Evolutionary conservation across 2,797 vertebrate genomes (phyloP), one percentile per base, ranked within the genome.

Genomic region (Nannoperca obscura): DNA sequence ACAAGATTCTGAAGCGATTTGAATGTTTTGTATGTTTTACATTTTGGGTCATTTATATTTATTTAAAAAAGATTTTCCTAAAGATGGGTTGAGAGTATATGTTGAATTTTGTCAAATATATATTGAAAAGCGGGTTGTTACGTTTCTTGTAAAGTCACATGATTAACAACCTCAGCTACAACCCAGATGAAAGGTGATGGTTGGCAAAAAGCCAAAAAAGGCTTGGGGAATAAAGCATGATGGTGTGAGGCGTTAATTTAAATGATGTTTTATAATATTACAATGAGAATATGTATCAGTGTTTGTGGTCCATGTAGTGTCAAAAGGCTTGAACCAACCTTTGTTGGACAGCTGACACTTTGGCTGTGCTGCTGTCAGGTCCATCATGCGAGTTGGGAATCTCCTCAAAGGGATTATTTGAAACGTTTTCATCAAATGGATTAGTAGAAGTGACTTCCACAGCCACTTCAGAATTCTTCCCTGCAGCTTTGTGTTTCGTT

Each of bases 321-420:
- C 27, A 7, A 49, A 32, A n/a, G 40, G 3, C 27, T 22, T 62
- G 49, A 67, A 93, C 97, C 92, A 66, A 98, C 98, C 97, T 96
- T 85, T 96, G 96, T 53, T 95, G 96, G 72, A 96, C 93, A 2
- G 93, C 91, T 75, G 94, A 94, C 70, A 89, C 93, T 85, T 91
- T 92, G 2, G 77, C 76, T 2, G 89, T 86, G 81, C 91, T 92
- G 78, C 80, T 0, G 85, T 75, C 0, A 8, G 62, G 17, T 78
- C 30, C 70, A 78, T 78, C 22, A 34, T 94, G n/a, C 47, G 89
- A 0, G 73, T 14, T 19, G 0, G 40, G 38, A 61, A 9, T 2
- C 40, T 91, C 88, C 17, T 89, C 90, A 38, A 72, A 86, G 3
- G 79, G 72, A 72, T 86, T 78, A 27, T 32, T 50, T 24, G 88